These are phyloP conservation scores for Actinemys pallida DNA, from an alignment of 2,113 vertebrate species.

Conservation along the genomic window DNA sequence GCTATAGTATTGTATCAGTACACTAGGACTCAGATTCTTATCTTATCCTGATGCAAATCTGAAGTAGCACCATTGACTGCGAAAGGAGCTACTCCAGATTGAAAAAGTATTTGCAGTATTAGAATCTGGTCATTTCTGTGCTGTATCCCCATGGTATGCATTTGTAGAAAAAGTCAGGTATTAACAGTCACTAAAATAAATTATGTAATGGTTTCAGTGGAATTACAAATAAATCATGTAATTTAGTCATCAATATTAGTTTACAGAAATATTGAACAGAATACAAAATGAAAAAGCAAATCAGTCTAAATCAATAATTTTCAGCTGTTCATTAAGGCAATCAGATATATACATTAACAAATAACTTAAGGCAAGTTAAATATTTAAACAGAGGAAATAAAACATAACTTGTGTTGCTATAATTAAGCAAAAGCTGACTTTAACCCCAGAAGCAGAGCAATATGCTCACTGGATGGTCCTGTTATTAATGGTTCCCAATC, in stretches of 20 bases:
- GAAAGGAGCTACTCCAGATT: not conserved
- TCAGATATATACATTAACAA: not conserved
- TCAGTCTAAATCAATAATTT: not conserved
- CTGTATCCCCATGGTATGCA: too few relatives aligned
- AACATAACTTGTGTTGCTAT: not conserved
- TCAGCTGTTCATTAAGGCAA: not conserved
- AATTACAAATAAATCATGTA: not conserved
- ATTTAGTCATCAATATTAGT: not conserved
- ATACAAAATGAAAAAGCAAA: not conserved
- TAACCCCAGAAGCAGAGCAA: not conserved
- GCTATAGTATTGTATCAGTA: fast-evolving
- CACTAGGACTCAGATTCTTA: fast-evolving
- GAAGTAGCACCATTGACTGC: not conserved
- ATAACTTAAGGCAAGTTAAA: not conserved
- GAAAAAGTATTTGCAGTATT: not conserved
- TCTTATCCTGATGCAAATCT: not conserved
- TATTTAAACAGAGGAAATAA: not conserved
- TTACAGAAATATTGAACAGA: not conserved
- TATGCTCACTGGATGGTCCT: not conserved
- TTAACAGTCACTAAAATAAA: not conserved
- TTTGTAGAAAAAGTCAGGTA: not conserved
- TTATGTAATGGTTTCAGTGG: not conserved
- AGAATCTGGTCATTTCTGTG: not conserved
- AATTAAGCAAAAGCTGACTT: not conserved
- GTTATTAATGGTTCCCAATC: too few relatives aligned